Conservation (phyloP, 92 coral and sea anemone genomes). For the Epizoanthus ramosus region DNA sequence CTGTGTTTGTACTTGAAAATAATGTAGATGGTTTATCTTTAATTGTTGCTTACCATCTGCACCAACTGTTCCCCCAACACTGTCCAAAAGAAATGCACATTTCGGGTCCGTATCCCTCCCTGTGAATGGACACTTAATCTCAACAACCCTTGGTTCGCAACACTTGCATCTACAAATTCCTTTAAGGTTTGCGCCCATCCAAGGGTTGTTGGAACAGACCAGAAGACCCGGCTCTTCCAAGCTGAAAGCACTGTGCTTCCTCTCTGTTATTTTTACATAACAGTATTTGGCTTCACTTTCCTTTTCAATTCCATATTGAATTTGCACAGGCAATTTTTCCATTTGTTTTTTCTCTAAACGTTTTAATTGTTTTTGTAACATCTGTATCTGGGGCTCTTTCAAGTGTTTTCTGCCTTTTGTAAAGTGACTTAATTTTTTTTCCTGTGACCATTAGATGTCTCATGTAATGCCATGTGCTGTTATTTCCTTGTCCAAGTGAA, state of each 20-base stretch:
- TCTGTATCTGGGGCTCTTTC: slow-evolving; percentile 63
- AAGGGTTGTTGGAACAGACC: slow-evolving; percentile 37
- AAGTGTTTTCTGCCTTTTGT: slow-evolving; percentile 66
- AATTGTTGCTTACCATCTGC: slow-evolving; percentile 42
- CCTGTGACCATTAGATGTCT: slow-evolving; percentile 65
- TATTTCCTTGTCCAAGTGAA: slow-evolving; percentile 62
- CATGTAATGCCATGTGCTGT: slow-evolving; percentile 61
- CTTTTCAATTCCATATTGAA: slow-evolving; percentile 53
- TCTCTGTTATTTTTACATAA: slow-evolving; percentile 39
- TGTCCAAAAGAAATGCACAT: slow-evolving; percentile 50
- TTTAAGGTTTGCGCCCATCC: slow-evolving; percentile 50
- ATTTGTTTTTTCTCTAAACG: slow-evolving; percentile 14
- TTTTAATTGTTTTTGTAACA: slow-evolving; percentile 49
- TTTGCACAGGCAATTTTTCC: slow-evolving; percentile 18
- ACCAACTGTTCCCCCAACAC: slow-evolving; percentile 50
- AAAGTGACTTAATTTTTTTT: slow-evolving; percentile 56
- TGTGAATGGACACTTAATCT: slow-evolving; percentile 46
- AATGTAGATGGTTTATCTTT: slow-evolving; percentile 46
- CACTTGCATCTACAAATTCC: slow-evolving; percentile 35
- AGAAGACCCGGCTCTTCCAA: slow-evolving; percentile 51
- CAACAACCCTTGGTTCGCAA: slow-evolving; percentile 47
- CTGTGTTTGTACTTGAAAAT: slow-evolving; percentile 67
- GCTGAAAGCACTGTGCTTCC: slow-evolving; percentile 23
- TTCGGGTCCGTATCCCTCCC: slow-evolving; percentile 59
- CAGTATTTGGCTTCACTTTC: slow-evolving; percentile 46